Percentiles rank a stretch among this genome's conserved stretches.
These are phyloP conservation scores for Dorcus hopei DNA, from an alignment of 2,888 invertebrate species.

Conservation along the genomic window DNA sequence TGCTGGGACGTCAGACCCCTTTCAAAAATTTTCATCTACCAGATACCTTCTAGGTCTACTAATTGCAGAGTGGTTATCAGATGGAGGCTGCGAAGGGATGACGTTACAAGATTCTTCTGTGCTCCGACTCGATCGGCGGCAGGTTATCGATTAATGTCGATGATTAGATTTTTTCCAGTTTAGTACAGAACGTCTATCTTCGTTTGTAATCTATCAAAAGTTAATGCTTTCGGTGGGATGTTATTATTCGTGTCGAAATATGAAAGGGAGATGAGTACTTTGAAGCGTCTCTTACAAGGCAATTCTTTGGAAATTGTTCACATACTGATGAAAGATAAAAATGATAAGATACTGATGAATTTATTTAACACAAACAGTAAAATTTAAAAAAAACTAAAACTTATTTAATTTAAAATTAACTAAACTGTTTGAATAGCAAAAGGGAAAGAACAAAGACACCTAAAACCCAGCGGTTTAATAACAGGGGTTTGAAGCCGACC, in stretches of 20 bases:
- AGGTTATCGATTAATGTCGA: neutral
- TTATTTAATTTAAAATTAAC: neutral
- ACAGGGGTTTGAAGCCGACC: neutral
- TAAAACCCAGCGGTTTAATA: neutral
- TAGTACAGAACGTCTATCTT: too few species aligned
- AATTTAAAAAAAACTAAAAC: neutral
- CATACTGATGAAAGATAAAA: too few species aligned
- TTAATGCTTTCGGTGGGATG: too few species aligned
- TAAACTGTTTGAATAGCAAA: neutral
- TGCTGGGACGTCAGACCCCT: slow-evolving; percentile 21
- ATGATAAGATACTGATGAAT: too few species aligned
- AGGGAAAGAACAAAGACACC: slow-evolving; percentile 4
- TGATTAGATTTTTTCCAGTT: too few species aligned
- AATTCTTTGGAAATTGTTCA: too few species aligned
- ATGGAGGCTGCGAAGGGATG: neutral
- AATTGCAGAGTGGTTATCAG: neutral
- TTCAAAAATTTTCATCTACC: slow-evolving; percentile 16
- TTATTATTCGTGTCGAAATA: too few species aligned
- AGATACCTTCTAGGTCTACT: slow-evolving; percentile 8
- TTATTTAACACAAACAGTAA: too few species aligned
- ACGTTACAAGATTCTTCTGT: neutral
- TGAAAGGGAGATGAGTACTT: too few species aligned
- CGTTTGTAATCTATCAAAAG: too few species aligned
- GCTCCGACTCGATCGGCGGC: neutral
- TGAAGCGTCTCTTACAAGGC: too few species aligned